Conservation (phyloP, 1,140 invertebrate species). For the Drosophila lacertosa region DNA sequence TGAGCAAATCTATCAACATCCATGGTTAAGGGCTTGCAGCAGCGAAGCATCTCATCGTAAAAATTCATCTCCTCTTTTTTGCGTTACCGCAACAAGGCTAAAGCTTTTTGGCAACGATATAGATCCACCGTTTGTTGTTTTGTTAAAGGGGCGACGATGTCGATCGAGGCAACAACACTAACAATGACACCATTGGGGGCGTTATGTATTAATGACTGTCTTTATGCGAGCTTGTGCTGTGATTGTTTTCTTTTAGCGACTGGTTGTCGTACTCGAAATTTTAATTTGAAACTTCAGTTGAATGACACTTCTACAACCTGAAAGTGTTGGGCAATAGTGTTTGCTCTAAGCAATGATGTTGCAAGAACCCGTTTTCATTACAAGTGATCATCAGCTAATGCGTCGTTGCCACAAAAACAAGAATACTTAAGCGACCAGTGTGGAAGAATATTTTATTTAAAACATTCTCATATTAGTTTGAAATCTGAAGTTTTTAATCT, state of each 20-base stretch:
- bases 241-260: slow-evolving; percentile 67
- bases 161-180: slow-evolving; percentile 34
- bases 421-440: slow-evolving; percentile 63
- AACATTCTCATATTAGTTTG: too few relatives aligned
- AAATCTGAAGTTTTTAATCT: too few relatives aligned
- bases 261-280: slow-evolving; percentile 50
- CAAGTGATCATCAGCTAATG: slow-evolving; percentile 5
- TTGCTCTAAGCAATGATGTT: neutral
- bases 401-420: slow-evolving; percentile 47
- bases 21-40: slow-evolving; percentile 55
- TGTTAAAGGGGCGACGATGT: slow-evolving; percentile 30
- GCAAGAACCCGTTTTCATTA: slow-evolving; percentile 52
- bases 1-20: slow-evolving; percentile 61
- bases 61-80: slow-evolving; percentile 68
- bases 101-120: neutral
- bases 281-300: slow-evolving; percentile 63
- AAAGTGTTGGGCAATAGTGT: slow-evolving; percentile 56
- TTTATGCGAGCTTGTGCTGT: slow-evolving; percentile 64
- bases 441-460: slow-evolving; percentile 56
- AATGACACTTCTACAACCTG: slow-evolving; percentile 61
- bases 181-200: slow-evolving; percentile 54
- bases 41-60: slow-evolving; percentile 58
- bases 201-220: slow-evolving; percentile 72
- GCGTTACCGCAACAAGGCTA: slow-evolving; percentile 11
- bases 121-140: slow-evolving; percentile 25